These are phyloP conservation scores for Paedocypris sp. DNA, from an alignment of 2,113 vertebrate species.

Conservation along the genomic window DNA sequence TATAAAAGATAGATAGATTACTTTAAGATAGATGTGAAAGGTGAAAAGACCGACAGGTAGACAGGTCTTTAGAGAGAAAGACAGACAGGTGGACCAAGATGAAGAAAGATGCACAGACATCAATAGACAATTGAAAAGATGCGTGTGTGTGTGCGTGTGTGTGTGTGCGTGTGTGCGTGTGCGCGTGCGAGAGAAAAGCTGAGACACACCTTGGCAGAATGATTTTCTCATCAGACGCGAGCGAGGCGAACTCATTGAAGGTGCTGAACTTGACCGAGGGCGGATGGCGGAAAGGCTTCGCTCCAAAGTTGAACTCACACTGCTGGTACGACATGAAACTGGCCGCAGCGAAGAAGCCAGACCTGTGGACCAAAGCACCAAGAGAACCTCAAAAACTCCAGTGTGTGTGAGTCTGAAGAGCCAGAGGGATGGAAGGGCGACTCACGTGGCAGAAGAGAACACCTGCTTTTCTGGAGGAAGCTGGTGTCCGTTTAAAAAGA, in stretches of 20 bases:
- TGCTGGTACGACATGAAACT: conserved; percentile 99
- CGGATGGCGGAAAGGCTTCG: conserved; percentile 90
- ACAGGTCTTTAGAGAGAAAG: too few relatives aligned
- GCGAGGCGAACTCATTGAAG: conserved; percentile 91
- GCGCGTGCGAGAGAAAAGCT: too few relatives aligned
- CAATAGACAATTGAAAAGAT: too few relatives aligned
- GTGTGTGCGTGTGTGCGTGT: too few relatives aligned
- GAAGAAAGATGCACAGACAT: too few relatives aligned
- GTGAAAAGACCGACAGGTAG: too few relatives aligned
- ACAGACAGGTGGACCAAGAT: too few relatives aligned
- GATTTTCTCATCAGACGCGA: conserved; percentile 89
- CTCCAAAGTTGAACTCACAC: conserved; percentile 97
- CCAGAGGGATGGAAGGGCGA: conserved; percentile 3
- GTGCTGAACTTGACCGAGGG: conserved; percentile 91
- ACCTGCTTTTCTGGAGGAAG: conserved; percentile 96
- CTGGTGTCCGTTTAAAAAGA: conserved; percentile 92
- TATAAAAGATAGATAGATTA: too few relatives aligned
- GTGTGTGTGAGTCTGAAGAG: not conserved
- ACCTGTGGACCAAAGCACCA: conserved; percentile 56
- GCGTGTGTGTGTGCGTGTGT: too few relatives aligned
- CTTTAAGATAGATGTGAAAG: too few relatives aligned
- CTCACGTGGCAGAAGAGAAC: conserved; percentile 93
- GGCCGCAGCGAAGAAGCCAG: conserved; percentile 95
- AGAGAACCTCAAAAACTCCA: not conserved
- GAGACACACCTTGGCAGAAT: conserved; percentile 82